Conservation (phyloP, 2,113 vertebrate genomes). For the Hyla sarda region DNA sequence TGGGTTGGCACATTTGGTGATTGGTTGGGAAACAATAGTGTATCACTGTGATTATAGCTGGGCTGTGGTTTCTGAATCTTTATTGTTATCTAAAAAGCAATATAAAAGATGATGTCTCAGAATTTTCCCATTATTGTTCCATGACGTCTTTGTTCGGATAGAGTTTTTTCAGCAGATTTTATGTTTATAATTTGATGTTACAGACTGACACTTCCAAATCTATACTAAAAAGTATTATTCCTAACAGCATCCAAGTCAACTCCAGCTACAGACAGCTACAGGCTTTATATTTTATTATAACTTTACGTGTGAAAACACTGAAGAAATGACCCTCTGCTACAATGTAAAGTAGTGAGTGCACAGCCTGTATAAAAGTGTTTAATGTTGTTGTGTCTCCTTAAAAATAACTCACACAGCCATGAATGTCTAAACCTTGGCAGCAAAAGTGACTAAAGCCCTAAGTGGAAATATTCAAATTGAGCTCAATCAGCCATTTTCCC, state of each 20-base stretch:
- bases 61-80: constrained; percentile 70
- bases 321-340: no score
- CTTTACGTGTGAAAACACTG: no score
- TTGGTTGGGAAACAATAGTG: constrained; percentile 69
- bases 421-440: no score
- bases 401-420: no score
- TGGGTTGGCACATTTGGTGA: neutral
- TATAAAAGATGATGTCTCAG: constrained; percentile 68
- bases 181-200: constrained; percentile 4
- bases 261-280: neutral
- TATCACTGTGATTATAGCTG: constrained; percentile 72
- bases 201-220: neutral
- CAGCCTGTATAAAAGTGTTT: no score
- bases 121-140: constrained; percentile 71
- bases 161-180: neutral
- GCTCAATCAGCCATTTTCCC: no score
- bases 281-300: neutral
- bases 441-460: no score
- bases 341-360: no score
- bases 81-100: constrained; percentile 68
- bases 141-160: constrained; percentile 56
- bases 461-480: no score
- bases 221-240: neutral
- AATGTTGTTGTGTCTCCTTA: no score
- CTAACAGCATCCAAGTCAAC: neutral